Evolutionary conservation across 1,140 invertebrate genomes (phyloP).

Genomic region (Venturia canescens): DNA sequence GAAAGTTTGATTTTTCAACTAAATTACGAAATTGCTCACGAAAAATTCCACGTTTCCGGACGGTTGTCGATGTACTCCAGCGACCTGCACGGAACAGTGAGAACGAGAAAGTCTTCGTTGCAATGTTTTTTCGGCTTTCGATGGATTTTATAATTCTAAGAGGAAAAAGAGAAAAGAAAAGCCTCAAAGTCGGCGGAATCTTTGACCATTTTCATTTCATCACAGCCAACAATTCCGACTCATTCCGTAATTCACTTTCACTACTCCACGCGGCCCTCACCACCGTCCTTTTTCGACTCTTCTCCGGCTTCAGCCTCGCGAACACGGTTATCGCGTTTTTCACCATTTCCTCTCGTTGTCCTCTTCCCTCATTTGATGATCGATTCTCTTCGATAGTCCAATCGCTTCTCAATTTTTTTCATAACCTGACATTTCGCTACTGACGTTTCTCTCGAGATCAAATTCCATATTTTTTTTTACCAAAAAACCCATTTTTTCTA

Average conservation of each 20-base stretch:
- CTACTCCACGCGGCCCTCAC: constrained; percentile 37
- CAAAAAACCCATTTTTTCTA: too few relatives aligned
- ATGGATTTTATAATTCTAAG: constrained; percentile 65
- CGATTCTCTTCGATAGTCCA: not conserved
- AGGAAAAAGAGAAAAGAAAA: not conserved
- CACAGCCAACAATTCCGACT: not conserved
- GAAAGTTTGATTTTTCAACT: not conserved
- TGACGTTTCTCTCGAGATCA: too few relatives aligned
- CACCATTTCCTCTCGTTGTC: constrained; percentile 61
- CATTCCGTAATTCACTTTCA: constrained; percentile 20
- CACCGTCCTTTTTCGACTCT: constrained; percentile 53
- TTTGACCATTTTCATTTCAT: not conserved
- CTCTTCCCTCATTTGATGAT: not conserved
- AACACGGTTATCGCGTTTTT: constrained; percentile 72
- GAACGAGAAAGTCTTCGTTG: constrained; percentile 62
- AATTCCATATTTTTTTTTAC: too few relatives aligned
- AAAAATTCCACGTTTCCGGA: constrained; percentile 63
- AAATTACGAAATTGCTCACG: constrained; percentile 55
- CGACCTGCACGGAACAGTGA: constrained; percentile 52
- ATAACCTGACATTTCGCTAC: too few relatives aligned
- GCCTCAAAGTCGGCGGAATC: not conserved
- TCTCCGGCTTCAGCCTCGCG: constrained; percentile 70
- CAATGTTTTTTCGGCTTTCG: constrained; percentile 59
- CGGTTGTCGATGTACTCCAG: constrained; percentile 62
- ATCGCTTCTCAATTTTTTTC: not conserved